Base-by-base conservation (phyloP, 2,888 invertebrate genomes). In the Ashinkailepas kermadecensis region DNA sequence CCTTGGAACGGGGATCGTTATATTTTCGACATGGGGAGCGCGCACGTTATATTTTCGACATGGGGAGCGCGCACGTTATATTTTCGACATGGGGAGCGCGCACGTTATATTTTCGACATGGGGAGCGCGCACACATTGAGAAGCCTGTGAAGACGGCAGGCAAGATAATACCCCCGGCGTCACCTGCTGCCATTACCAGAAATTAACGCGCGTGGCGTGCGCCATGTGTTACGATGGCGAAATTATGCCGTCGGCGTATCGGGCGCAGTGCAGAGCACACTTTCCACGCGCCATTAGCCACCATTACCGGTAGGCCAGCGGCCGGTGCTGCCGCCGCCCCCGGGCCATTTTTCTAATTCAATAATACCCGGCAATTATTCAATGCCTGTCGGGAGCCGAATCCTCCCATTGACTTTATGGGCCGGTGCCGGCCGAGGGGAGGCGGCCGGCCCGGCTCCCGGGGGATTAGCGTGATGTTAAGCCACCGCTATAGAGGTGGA, bases 311-410 rank as follows among this genome's bases (percentile, higher is more conserved):
- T 13, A 25, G 13, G 8, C n/a, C 67, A 6, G 13, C 67, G 25
- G 13, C 2, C 25, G 4, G 67, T 12, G 13, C 25, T 39, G 39
- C 7, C 7, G 67, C 67, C 25, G 25, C 12, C 25, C 12, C 7
- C 67, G 67, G n/a, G 21, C 67, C 67, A 25, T 25, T 67, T 67
- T 67, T 67, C 23, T 67, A 67, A 67, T 67, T 67, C 67, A 67
- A 67, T 67, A 67, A 67, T 67, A 67, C n/a, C 67, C 67, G n/a
- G 67, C 67, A 67, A 67, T 67, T 67, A 67, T 67, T 67, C 67
- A 67, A 67, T 67, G 67, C 67, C 67, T 23, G 67, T n/a, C 67
- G 12, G 11, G 25, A 23, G 67, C 9, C 67, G 25, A 25, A 67
- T 25, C 67, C 67, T 67, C 67, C 67, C 67, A 67, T 67, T 67